These are phyloP conservation scores for Circaetus gallicus DNA, from an alignment of 2,113 vertebrate genomes.

Conservation along the genomic window DNA sequence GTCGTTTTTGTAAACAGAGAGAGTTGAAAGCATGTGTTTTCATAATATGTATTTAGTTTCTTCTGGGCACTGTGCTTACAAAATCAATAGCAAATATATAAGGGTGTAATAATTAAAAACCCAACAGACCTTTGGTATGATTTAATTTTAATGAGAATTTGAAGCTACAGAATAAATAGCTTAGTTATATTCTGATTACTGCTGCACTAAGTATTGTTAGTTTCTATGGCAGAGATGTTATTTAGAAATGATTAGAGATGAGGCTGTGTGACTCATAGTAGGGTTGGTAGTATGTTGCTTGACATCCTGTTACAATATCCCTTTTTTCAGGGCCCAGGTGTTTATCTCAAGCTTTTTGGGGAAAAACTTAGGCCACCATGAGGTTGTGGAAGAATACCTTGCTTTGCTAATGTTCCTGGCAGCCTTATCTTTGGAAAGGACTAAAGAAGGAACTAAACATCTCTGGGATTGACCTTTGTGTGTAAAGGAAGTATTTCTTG, in stretches of 20 bases:
- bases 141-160: background rate
- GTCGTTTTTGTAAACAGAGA: background rate
- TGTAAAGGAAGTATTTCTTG: background rate
- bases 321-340: background rate
- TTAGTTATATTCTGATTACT: background rate
- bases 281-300: background rate
- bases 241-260: background rate
- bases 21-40: background rate
- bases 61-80: background rate
- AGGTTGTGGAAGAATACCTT: background rate
- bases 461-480: background rate
- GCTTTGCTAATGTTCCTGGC: background rate
- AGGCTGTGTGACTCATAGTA: background rate
- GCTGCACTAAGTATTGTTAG: background rate
- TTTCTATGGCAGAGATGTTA: background rate
- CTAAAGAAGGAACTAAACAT: background rate
- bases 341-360: background rate
- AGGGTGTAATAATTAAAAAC: background rate
- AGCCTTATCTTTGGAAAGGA: background rate
- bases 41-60: background rate
- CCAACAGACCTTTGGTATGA: background rate
- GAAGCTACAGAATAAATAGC: background rate
- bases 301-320: background rate
- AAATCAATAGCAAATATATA: background rate
- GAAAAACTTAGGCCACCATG: background rate